phyloP scores from a whole-genome alignment of 2,113 vertebrate species.

The Sarotherodon lohbergeri region DNA sequence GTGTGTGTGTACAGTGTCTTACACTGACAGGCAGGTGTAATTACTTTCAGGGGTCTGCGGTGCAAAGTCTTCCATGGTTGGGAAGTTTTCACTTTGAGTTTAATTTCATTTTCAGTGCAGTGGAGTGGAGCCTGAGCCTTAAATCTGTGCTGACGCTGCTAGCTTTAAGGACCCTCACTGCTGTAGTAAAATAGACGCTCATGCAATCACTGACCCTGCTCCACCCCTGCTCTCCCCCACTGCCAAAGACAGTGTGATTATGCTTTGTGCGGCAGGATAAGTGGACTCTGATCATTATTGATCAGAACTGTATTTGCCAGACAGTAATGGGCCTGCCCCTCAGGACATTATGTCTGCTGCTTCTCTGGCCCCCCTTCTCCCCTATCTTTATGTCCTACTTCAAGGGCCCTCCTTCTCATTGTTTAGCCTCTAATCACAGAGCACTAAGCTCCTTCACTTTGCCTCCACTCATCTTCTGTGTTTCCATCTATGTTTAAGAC shows the following conservation, averaged over 20 bases:
- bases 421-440: conserved; percentile 4
- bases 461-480: neutral
- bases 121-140: neutral
- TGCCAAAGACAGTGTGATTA: conserved; percentile 27
- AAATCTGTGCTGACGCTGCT: conserved; percentile 16
- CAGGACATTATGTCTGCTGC: conserved; percentile 40
- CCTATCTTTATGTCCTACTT: conserved; percentile 12
- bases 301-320: conserved; percentile 54
- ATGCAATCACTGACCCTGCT: conserved; percentile 11
- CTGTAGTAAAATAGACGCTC: conserved; percentile 6
- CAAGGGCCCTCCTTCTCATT: neutral
- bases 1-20: neutral
- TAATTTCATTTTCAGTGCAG: conserved; percentile 24
- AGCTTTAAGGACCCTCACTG: neutral
- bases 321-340: conserved; percentile 51
- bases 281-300: conserved; percentile 51
- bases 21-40: neutral
- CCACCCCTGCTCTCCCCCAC: neutral
- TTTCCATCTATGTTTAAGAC: neutral
- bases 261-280: conserved; percentile 21
- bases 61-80: neutral
- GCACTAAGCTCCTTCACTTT: neutral
- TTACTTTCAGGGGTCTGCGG: neutral
- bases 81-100: conserved; percentile 25
- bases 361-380: neutral